These are phyloP conservation scores for Meta bourneti DNA, from an alignment of 2,888 invertebrate genomes.

Conservation along the genomic window DNA sequence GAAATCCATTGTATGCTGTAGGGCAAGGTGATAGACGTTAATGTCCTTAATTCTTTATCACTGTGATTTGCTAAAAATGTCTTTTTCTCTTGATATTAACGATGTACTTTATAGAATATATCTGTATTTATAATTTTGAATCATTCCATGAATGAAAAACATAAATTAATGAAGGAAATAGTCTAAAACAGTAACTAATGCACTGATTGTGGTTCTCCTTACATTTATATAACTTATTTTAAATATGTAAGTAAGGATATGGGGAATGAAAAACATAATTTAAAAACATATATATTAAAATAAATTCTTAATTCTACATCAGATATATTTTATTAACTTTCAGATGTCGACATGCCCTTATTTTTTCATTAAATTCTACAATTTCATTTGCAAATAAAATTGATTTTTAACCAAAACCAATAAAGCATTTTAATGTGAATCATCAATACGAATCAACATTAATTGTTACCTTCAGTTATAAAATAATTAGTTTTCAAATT, in stretches of 20 bases:
- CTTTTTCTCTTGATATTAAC: not conserved
- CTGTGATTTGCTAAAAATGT: not conserved
- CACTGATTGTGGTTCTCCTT: conserved; percentile 35
- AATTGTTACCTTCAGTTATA: no score
- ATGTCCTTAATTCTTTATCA: not conserved
- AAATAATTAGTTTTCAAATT: no score
- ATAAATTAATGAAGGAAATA: conserved; percentile 2
- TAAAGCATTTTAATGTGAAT: no score
- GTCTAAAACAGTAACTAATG: conserved; percentile 31
- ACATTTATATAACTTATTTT: not conserved
- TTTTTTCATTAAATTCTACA: no score
- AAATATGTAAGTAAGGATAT: no score
- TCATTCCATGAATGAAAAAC: not conserved
- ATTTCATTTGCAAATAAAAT: no score
- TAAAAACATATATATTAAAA: not conserved
- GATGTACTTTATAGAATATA: not conserved
- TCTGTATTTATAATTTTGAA: not conserved
- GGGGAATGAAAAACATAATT: not conserved
- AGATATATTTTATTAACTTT: no score
- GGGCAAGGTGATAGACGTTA: conserved; percentile 62
- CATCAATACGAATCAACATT: no score
- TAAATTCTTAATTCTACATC: no score
- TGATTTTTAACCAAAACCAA: no score
- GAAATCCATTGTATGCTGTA: conserved; percentile 64
- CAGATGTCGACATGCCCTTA: no score